These are phyloP conservation scores for Sakesphorus luctuosus DNA, from an alignment of 2,113 vertebrate species.

Conservation along the genomic window DNA sequence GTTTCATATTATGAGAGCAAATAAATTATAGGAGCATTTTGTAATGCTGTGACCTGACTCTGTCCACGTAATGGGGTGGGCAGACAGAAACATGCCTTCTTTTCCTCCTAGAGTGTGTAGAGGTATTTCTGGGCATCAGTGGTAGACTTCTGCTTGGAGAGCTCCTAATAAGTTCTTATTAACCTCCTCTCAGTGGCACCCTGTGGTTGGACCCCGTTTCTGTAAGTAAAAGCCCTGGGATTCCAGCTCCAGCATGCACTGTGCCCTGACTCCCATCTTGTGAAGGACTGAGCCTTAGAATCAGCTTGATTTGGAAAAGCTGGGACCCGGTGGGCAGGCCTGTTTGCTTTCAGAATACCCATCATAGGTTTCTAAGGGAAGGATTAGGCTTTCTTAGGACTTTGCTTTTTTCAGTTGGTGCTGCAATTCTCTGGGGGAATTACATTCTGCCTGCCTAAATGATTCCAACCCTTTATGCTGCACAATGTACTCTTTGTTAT, in stretches of 20 bases:
- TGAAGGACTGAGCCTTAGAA: not conserved
- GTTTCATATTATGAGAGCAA: not conserved
- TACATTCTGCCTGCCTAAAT: not conserved
- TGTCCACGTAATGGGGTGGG: not conserved
- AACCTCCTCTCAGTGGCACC: not conserved
- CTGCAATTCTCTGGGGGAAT: not conserved
- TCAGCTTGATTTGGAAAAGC: not conserved
- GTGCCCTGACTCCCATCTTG: fast-evolving
- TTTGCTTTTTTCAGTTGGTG: not conserved
- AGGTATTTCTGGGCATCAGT: not conserved
- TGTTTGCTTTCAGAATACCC: not conserved
- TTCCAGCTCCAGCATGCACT: fast-evolving
- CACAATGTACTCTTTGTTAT: not conserved
- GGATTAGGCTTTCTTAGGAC: not conserved
- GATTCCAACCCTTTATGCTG: not conserved
- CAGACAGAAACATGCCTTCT: not conserved
- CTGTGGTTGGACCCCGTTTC: not conserved
- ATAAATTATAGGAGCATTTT: not conserved
- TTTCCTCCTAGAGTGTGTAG: not conserved
- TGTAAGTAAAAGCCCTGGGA: not conserved
- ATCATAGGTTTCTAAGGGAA: not conserved
- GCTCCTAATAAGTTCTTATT: not conserved
- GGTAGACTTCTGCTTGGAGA: not conserved
- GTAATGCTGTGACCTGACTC: not conserved
- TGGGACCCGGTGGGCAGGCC: not conserved